phyloP scores from a whole-genome alignment of 2,113 vertebrate genomes.

The Pachycephala philippinensis region DNA sequence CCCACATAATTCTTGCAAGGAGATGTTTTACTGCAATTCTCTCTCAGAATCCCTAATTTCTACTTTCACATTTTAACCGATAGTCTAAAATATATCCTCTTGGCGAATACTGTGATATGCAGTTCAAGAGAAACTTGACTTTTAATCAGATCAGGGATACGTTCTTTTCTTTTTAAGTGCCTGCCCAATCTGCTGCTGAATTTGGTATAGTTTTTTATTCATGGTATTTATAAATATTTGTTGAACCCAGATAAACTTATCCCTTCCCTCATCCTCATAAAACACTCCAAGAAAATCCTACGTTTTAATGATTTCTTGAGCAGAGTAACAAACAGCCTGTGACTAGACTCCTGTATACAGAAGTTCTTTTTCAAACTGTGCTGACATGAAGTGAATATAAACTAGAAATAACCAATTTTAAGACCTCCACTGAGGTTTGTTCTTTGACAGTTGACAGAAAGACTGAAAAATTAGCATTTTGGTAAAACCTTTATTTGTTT shows the following conservation, averaged over 20 bases:
- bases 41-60: neutral
- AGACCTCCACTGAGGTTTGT: constrained; percentile 54
- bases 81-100: neutral
- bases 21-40: neutral
- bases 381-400: constrained; percentile 63
- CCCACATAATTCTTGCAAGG: neutral
- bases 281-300: constrained; percentile 48
- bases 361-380: constrained; percentile 63
- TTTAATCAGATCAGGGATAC: neutral
- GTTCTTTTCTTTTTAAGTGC: neutral
- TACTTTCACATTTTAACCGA: neutral
- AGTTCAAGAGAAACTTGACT: constrained; percentile 26
- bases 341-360: constrained; percentile 49
- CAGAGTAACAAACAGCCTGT: constrained; percentile 56
- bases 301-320: constrained; percentile 62
- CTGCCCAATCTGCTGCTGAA: neutral
- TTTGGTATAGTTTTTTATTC: neutral
- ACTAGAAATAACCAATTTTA: constrained; percentile 68
- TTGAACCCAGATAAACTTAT: constrained; percentile 22
- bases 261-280: neutral
- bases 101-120: neutral
- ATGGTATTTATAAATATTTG: constrained; percentile 49
- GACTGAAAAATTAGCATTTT: constrained; percentile 74
- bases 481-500: constrained; percentile 75
- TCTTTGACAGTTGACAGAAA: constrained; percentile 69